Conservation (phyloP, 2,113 vertebrate species). For the Thinocorus orbignyianus region DNA sequence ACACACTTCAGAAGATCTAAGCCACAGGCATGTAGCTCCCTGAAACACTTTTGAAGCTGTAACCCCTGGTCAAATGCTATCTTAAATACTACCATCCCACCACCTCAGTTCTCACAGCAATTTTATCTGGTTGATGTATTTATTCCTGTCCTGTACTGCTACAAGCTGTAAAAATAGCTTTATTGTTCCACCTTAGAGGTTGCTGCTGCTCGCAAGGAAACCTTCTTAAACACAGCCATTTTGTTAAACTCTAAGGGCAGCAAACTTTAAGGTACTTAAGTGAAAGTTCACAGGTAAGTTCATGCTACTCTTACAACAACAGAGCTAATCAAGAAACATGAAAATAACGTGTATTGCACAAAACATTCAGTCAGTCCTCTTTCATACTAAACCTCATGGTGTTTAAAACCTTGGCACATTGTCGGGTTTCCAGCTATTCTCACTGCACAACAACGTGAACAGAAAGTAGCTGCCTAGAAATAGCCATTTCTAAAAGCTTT, state of each 20-base stretch:
- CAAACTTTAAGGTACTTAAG: not conserved
- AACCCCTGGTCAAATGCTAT: constrained; percentile 59
- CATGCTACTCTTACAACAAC: not conserved
- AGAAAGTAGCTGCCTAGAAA: constrained; percentile 45
- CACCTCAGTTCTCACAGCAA: constrained; percentile 25
- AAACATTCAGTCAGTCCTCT: constrained; percentile 11
- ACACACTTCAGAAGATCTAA: constrained; percentile 41
- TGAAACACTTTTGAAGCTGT: constrained; percentile 17
- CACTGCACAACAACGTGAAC: constrained; percentile 11
- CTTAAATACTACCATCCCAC: constrained; percentile 47
- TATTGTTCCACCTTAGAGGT: constrained; percentile 6
- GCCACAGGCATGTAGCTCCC: constrained; percentile 11
- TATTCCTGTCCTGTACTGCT: constrained; percentile 23
- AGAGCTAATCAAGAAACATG: not conserved
- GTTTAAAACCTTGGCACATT: constrained; percentile 64
- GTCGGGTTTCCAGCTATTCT: constrained; percentile 56
- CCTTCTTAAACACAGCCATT: not conserved
- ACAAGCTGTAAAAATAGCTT: constrained; percentile 46
- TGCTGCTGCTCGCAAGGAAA: not conserved
- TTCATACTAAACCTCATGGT: constrained; percentile 39
- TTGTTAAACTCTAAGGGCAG: not conserved
- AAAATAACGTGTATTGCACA: not conserved
- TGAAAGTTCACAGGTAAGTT: not conserved
- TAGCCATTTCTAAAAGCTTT: constrained; percentile 8
- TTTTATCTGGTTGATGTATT: constrained; percentile 54